Conservation (phyloP, 2,888 invertebrate species). For the Drosophila leonis region DNA sequence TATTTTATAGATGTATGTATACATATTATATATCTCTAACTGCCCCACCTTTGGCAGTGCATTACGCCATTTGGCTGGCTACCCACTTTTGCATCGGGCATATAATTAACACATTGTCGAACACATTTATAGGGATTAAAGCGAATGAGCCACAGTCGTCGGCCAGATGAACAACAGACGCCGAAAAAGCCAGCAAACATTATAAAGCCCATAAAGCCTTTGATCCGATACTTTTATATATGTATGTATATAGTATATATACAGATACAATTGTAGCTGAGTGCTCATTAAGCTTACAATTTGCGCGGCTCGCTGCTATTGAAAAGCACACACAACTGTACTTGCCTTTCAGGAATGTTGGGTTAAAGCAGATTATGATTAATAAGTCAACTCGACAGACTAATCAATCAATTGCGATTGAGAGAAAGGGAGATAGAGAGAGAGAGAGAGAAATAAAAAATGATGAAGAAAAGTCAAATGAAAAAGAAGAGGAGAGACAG, state of each 20-base stretch:
- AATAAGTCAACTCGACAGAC: neutral
- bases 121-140: constrained; percentile 36
- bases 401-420: neutral
- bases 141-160: constrained; percentile 30
- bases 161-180: constrained; percentile 13
- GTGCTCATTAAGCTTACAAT: constrained; percentile 13
- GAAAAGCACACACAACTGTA: constrained; percentile 36
- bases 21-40: neutral
- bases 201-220: constrained; percentile 42
- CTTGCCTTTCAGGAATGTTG: neutral
- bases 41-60: constrained; percentile 2
- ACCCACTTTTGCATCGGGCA: constrained; percentile 13
- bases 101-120: constrained; percentile 57
- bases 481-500: neutral
- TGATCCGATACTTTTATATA: constrained; percentile 32
- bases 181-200: constrained; percentile 10
- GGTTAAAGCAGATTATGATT: constrained; percentile 2
- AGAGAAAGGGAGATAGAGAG: neutral
- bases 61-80: neutral
- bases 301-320: constrained; percentile 10
- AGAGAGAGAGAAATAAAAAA: neutral
- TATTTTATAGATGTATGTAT: neutral
- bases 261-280: neutral
- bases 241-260: neutral
- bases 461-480: neutral